Conservation (phyloP, 2,797 vertebrate genomes). For the Cephalopachus bancanus region DNA sequence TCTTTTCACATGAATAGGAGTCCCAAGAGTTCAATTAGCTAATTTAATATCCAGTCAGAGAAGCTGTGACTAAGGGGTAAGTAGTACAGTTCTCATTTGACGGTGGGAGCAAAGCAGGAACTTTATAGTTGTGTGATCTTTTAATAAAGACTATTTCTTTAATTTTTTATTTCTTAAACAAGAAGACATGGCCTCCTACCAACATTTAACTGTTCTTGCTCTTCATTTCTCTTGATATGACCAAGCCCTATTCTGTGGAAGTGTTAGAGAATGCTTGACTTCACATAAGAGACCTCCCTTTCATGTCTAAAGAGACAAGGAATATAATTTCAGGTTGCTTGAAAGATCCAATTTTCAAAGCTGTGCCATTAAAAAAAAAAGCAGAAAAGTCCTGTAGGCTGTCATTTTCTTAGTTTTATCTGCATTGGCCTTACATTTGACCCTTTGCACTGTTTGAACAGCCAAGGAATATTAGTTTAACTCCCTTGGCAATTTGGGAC, state of each 20-base stretch:
- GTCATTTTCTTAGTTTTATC: slow-evolving; percentile 62
- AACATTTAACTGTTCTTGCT: slow-evolving; percentile 36
- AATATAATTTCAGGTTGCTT: slow-evolving; percentile 68
- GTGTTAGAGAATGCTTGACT: slow-evolving; percentile 76
- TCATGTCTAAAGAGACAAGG: slow-evolving; percentile 66
- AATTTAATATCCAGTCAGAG: neutral
- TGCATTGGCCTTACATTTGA: slow-evolving; percentile 34
- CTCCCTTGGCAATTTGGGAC: slow-evolving; percentile 48
- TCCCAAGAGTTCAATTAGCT: neutral
- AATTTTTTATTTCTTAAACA: neutral
- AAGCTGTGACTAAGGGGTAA: neutral
- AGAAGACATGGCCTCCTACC: neutral
- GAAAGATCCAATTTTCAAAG: slow-evolving; percentile 72
- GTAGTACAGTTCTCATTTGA: neutral
- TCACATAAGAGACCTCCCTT: slow-evolving; percentile 66
- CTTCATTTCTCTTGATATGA: slow-evolving; percentile 43
- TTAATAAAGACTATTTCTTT: slow-evolving; percentile 39
- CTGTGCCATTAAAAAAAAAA: neutral
- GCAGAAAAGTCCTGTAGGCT: neutral
- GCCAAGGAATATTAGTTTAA: slow-evolving; percentile 58
- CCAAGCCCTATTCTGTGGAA: slow-evolving; percentile 65
- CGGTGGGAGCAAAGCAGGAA: neutral
- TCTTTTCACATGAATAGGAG: neutral
- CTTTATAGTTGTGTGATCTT: neutral
- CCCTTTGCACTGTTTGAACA: slow-evolving; percentile 56